These are phyloP conservation scores for Hydractinia symbiolongicarpus DNA, from an alignment of 30 jellyfish, hydroid and myxozoan species.

Conservation along the genomic window DNA sequence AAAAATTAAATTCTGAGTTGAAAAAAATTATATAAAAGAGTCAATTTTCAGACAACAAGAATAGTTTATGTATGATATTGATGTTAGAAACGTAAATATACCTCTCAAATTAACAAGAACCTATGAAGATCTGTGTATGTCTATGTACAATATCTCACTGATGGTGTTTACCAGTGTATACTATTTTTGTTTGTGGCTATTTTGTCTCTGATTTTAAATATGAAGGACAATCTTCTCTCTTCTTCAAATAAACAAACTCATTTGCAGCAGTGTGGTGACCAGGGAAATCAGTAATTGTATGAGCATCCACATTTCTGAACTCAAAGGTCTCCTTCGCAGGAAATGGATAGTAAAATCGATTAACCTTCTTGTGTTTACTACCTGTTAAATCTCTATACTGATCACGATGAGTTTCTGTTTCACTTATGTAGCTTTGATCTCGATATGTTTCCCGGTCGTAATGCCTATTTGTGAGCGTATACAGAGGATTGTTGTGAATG, in stretches of 20 bases:
- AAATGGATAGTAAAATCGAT: conserved; percentile 44
- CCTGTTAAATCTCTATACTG: conserved; percentile 74
- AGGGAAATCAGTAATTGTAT: conserved; percentile 40
- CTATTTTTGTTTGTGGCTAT: too few relatives aligned
- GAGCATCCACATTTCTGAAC: not conserved
- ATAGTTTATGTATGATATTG: too few relatives aligned
- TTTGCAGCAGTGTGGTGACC: conserved; percentile 46
- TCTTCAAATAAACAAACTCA: conserved; percentile 24
- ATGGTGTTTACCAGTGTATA: too few relatives aligned
- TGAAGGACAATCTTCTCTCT: not conserved
- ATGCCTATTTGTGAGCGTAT: conserved; percentile 45
- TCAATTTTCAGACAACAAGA: too few relatives aligned
- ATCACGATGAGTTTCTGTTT: conserved; percentile 33
- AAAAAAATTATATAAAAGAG: too few relatives aligned
- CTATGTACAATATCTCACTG: too few relatives aligned
- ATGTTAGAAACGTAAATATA: too few relatives aligned
- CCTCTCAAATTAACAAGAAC: too few relatives aligned
- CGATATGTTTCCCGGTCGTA: conserved; percentile 60
- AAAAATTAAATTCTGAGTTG: too few relatives aligned
- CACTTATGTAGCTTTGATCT: conserved; percentile 35
- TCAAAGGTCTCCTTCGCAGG: conserved; percentile 46
- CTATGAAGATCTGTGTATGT: too few relatives aligned
- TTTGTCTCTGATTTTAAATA: too few relatives aligned
- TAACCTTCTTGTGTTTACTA: conserved; percentile 41
- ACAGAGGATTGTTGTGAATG: conserved; percentile 67